These are phyloP conservation scores for Callocephalon fimbriatum DNA, from an alignment of 2,113 vertebrate genomes.

Conservation along the genomic window DNA sequence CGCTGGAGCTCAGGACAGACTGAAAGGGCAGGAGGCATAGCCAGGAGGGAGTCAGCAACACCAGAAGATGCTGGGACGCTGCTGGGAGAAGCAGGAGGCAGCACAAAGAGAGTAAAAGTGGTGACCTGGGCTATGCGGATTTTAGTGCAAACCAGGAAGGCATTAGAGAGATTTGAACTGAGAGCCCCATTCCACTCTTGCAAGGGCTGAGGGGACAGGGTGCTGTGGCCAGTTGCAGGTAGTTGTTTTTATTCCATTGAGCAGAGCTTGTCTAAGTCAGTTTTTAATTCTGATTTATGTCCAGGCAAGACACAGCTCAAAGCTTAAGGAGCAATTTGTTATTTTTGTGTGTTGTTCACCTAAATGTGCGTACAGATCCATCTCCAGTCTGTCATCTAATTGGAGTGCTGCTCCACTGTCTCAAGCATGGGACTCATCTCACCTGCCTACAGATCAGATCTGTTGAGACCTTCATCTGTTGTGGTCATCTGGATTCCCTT, in stretches of 20 bases:
- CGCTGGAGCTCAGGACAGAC: not conserved
- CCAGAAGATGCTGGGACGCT: not conserved
- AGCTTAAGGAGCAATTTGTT: not conserved
- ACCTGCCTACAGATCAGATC: not conserved
- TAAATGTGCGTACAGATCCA: not conserved
- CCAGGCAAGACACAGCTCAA: not conserved
- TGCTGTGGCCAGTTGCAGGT: not conserved
- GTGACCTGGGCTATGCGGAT: not conserved
- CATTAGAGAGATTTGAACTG: not conserved
- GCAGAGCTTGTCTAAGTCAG: not conserved
- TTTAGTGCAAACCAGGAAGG: not conserved
- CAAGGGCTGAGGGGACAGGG: no score
- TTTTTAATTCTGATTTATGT: not conserved
- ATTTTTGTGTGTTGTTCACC: not conserved
- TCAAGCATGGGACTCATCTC: not conserved
- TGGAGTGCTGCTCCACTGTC: fast-evolving
- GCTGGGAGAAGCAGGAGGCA: not conserved
- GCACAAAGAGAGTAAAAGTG: fast-evolving
- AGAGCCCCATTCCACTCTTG: no score
- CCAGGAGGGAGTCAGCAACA: not conserved
- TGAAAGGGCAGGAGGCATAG: not conserved
- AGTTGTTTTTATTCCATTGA: not conserved
- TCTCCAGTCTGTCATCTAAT: not conserved
- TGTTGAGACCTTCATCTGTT: not conserved
- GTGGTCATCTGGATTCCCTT: not conserved